Evolutionary conservation across 2,888 invertebrate genomes (phyloP), one percentile per base, ranked within the genome.

Genomic region (Laothoe populi): DNA sequence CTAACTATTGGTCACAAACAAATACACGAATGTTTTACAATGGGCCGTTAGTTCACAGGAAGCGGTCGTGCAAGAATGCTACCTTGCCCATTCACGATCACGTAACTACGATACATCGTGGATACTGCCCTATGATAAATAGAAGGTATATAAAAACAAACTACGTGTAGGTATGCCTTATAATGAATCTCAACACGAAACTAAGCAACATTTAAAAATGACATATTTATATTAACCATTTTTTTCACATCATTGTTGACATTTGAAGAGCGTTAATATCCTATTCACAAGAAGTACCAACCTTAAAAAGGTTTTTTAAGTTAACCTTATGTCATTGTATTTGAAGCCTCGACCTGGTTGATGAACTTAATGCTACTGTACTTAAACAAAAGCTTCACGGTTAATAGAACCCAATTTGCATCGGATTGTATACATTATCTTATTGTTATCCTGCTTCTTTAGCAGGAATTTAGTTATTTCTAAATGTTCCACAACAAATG

Each of bases 21-120:
- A 72, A 70, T 69, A 68, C 69, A 65, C 69, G 77, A 75, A 81
- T 77, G 71, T 72, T 66, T 72, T 70, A 84, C 84, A 84, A 85
- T 84, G 66, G 78, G 77, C 73, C 70, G 77, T 83, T 80, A 82
- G 71, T 59, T 62, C 72, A 60, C 78, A 78, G 79, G 75, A 77
- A 79, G 67, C 69, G 65, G 61, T 66, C 78, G 78, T 78, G 79
- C 69, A 65, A 75, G 82, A 76, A 81, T 79, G 79, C 68, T 60
- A 66, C 45, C 53, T 59, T 24, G 57, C 21, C 35, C 53, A 53
- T 57, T 61, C 40, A 61, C 11, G 16, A 35, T 49, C 63, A 44
- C 23, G 19, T 42, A 44, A 59, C 62, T 67, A 66, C 61, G 42
- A 57, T n/a, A 53, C 35, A 35, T 16, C 31, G 53, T 53, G 53